These are phyloP conservation scores for Melanerpes aurifrons DNA, from an alignment of 2,113 vertebrate genomes.

Conservation along the genomic window DNA sequence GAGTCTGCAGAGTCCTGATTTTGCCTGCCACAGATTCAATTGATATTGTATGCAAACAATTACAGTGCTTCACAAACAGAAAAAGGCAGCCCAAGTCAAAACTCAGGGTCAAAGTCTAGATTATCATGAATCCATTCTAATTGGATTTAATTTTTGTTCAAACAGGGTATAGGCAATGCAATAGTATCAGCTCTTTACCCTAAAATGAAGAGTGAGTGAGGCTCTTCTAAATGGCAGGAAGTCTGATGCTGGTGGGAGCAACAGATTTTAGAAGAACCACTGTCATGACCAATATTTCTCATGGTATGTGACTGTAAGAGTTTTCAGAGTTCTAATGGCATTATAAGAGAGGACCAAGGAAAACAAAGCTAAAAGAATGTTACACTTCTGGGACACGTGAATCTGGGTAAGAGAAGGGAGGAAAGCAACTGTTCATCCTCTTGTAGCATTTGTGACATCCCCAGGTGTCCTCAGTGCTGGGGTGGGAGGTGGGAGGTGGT, in stretches of 20 bases:
- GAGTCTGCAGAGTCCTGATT: neutral
- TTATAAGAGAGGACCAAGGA: neutral
- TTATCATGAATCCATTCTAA: neutral
- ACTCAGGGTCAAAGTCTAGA: neutral
- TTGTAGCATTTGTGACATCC: neutral
- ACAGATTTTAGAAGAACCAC: neutral
- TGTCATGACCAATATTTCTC: neutral
- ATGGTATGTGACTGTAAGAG: neutral
- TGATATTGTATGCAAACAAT: conserved; percentile 40
- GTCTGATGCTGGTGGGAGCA: neutral
- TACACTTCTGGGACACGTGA: neutral
- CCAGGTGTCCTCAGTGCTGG: neutral
- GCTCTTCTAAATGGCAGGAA: neutral
- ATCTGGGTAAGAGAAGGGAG: neutral
- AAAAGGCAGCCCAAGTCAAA: conserved; percentile 34
- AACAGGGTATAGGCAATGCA: neutral
- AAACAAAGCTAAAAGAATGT: neutral
- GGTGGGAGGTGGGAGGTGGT: neutral
- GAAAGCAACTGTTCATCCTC: neutral
- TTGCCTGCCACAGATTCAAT: conserved; percentile 17
- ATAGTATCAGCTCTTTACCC: neutral
- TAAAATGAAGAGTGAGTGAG: neutral
- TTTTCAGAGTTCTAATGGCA: neutral
- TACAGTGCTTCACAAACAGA: conserved; percentile 24
- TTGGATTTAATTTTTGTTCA: neutral